Percentiles rank a stretch among this genome's conserved stretches.
Conservation (phyloP, 2,797 vertebrate species). For the Squalus acanthias region DNA sequence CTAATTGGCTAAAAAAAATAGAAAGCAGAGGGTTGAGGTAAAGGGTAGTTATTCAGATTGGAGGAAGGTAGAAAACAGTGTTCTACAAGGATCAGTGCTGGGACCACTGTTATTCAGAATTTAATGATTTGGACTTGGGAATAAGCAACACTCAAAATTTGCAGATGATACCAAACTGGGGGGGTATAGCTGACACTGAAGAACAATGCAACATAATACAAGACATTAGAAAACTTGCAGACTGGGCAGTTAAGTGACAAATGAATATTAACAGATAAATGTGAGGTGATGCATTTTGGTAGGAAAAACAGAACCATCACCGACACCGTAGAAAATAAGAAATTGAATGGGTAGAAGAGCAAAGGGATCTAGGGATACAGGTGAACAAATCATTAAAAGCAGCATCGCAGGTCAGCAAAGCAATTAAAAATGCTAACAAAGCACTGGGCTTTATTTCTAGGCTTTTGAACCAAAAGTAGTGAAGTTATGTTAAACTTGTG, state of each 20-base stretch:
- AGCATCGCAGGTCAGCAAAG: neutral
- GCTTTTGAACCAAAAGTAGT: too few species aligned
- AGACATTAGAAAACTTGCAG: neutral
- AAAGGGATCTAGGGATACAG: neutral
- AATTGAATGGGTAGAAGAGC: neutral
- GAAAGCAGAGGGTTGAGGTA: too few species aligned
- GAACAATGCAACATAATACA: too few species aligned
- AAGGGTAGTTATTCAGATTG: neutral
- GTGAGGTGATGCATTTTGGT: neutral
- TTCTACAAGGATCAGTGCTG: neutral
- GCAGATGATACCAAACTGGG: neutral
- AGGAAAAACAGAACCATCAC: neutral
- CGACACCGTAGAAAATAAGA: neutral
- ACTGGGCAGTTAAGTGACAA: neutral
- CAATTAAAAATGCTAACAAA: too few species aligned
- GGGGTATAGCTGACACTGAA: too few species aligned
- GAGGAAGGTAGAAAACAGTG: too few species aligned
- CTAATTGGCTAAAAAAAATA: neutral
- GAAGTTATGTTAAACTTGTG: too few species aligned
- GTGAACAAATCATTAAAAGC: neutral
- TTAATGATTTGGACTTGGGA: neutral
- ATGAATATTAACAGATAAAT: neutral
- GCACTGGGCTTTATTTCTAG: too few species aligned
- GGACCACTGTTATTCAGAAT: neutral
- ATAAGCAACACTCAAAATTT: neutral